These are phyloP conservation scores for Archilochus colubris DNA, from an alignment of 2,113 vertebrate species.

Conservation along the genomic window DNA sequence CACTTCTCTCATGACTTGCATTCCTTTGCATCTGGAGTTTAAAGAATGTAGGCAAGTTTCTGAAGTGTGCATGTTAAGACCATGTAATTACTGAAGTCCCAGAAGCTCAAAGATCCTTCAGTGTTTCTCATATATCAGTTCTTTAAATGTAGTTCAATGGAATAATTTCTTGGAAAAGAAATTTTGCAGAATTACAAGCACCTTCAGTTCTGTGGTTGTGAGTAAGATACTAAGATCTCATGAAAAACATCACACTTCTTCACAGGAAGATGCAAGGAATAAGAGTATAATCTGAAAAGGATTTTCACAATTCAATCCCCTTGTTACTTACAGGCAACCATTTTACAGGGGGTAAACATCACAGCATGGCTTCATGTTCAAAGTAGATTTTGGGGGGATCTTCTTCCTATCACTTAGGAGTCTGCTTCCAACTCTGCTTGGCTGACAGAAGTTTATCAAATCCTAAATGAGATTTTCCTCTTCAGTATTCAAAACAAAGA, in stretches of 20 bases:
- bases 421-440: background rate
- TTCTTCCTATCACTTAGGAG: background rate
- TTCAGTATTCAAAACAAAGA: background rate
- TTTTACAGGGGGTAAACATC: background rate
- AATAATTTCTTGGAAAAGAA: background rate
- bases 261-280: background rate
- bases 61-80: fast-evolving
- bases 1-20: background rate
- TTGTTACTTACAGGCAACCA: background rate
- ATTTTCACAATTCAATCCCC: background rate
- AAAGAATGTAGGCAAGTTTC: background rate
- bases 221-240: background rate
- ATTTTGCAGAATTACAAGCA: background rate
- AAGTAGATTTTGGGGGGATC: background rate
- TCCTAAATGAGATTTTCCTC: background rate
- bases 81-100: background rate
- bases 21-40: background rate
- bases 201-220: background rate
- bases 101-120: background rate
- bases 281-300: background rate
- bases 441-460: background rate
- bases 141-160: background rate
- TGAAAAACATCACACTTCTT: background rate
- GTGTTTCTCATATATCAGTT: background rate
- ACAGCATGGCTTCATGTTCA: background rate